Base-by-base conservation (phyloP, 2,888 invertebrate genomes). In the Conchocele bisecta region DNA sequence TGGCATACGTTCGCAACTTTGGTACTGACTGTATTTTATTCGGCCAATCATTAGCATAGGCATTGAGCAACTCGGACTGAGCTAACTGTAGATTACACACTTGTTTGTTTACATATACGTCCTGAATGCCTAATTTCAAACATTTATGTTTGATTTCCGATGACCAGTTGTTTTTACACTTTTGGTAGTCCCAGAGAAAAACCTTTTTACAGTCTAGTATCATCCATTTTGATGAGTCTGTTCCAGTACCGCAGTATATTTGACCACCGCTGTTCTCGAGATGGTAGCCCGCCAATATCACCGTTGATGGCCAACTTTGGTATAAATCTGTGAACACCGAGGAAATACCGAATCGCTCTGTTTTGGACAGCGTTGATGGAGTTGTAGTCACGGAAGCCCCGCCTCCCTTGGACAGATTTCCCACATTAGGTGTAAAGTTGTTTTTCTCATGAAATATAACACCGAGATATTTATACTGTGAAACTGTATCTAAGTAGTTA, bases 221-320 rank as follows among this genome's bases (percentile, higher is more conserved):
- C n/a, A n/a, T n/a, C n/a, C n/a, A n/a, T n/a, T n/a, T n/a, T n/a
- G n/a, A n/a, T n/a, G n/a, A n/a, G 46, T 17, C 48, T 51, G 37
- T 66, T 65, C 59, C 60, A 66, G 20, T 53, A 70, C 11, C 65
- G 59, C 5, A 65, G 20, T 17, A 58, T 64, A 1, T 31, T 39
- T 3, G 39, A 17, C 60, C 59, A 66, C 6, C 53, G 42, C 20
- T 66, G 22, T 17, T 66, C 50, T 11, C 28, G n/a, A 15, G 50
- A 37, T 20, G 72, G 72, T 20, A 67, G 28, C 67, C 61, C 57
- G 1, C 61, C 67, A n/a, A 26, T 33, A 51, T 74, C 74, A 15
- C 63, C 63, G 11, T 42, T 15, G 28, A 61, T 46, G n/a, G 37
- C 63, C n/a, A 58, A 35, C 22, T 22, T 44, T 17, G 44, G 58